Conservation (phyloP, 1,140 invertebrate species). For the Lethocerus indicus region DNA sequence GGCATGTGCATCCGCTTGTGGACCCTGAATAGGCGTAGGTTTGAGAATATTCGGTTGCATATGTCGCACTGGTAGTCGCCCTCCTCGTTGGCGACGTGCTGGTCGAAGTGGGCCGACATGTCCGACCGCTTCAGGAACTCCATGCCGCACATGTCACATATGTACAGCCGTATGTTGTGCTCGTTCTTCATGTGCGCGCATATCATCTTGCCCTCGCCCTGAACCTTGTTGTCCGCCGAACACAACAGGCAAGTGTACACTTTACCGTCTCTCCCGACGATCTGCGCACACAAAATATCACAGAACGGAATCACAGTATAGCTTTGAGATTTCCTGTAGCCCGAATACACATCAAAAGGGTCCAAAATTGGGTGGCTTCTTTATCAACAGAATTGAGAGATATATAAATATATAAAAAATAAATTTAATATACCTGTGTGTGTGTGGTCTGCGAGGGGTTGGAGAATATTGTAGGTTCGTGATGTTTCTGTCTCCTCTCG, state of each 20-base stretch:
- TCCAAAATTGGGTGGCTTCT: too few species aligned
- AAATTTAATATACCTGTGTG: too few species aligned
- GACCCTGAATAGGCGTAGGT: constrained; percentile 38
- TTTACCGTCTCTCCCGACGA: constrained; percentile 31
- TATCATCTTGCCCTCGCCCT: constrained; percentile 36
- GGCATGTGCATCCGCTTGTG: constrained; percentile 43
- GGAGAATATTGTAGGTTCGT: too few species aligned
- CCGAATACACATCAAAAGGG: too few species aligned
- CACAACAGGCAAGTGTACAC: constrained; percentile 42
- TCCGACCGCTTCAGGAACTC: constrained; percentile 42
- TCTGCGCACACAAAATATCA: constrained; percentile 22
- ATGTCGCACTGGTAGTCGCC: constrained; percentile 44
- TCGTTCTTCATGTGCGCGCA: constrained; percentile 36
- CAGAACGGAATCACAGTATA: too few species aligned
- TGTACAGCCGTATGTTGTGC: constrained; percentile 44
- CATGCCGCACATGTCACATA: constrained; percentile 50
- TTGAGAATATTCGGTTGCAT: constrained; percentile 43
- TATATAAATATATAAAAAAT: too few species aligned
- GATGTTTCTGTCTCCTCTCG: too few species aligned
- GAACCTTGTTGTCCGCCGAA: constrained; percentile 25
- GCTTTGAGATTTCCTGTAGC: too few species aligned
- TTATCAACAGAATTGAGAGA: too few species aligned
- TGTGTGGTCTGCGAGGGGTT: too few species aligned
- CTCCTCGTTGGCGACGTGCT: constrained; percentile 40
- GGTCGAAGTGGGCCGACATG: constrained; percentile 42